A percentile compares a stretch with the other conserved stretches of the same genome.
phyloP scores from a whole-genome alignment of 1,140 invertebrate genomes.

The Nasonia giraulti region DNA sequence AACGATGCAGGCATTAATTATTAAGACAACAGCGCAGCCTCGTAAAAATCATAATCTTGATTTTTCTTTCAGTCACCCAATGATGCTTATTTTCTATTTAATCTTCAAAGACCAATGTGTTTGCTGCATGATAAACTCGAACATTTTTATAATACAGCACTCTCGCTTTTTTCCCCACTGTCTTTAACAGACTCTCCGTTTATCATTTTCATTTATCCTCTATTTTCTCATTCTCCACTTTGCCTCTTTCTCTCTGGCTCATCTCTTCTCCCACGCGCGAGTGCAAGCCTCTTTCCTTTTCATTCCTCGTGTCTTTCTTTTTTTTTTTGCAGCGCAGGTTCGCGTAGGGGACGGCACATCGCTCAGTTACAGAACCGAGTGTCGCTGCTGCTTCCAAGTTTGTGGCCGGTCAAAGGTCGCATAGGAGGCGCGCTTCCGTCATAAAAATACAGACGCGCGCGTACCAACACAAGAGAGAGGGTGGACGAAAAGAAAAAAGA shows the following conservation, averaged over 20 bases:
- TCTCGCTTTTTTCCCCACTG: constrained; percentile 12
- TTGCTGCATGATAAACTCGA: constrained; percentile 33
- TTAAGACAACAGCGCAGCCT: neutral
- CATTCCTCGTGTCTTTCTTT: neutral
- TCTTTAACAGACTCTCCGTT: constrained; percentile 37
- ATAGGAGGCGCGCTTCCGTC: neutral
- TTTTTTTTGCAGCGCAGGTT: neutral
- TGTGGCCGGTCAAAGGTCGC: constrained; percentile 33
- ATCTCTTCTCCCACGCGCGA: no score
- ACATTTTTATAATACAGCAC: neutral
- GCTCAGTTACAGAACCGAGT: neutral
- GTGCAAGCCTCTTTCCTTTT: neutral
- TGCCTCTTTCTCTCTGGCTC: no score
- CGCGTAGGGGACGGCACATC: constrained; percentile 10
- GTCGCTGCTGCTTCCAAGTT: neutral
- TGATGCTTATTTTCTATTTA: constrained; percentile 28
- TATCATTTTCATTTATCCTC: constrained; percentile 45
- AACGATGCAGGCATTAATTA: no score
- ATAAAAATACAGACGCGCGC: neutral
- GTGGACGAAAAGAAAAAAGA: neutral
- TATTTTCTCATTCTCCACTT: constrained; percentile 36
- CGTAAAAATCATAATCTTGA: constrained; percentile 22
- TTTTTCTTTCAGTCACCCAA: neutral
- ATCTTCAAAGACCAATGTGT: constrained; percentile 41
- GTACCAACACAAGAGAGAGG: neutral